phyloP scores from a whole-genome alignment of 1,140 invertebrate species.

The Bicyclus anynana region DNA sequence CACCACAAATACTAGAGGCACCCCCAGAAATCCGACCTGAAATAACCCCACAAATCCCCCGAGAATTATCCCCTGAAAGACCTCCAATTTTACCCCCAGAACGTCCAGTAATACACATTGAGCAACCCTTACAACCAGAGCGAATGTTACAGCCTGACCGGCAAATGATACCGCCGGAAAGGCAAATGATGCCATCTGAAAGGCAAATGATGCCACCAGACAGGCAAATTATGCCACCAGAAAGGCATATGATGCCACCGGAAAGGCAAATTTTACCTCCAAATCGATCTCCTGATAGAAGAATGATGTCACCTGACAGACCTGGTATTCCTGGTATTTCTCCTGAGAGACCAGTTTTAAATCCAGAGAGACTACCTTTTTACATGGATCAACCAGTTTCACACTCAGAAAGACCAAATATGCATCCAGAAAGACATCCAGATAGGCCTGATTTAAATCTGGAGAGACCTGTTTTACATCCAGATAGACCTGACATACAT shows the following conservation, averaged over 20 bases:
- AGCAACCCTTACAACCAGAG: neutral
- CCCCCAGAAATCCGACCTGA: slow-evolving; percentile 25
- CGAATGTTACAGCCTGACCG: neutral
- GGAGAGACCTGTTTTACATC: neutral
- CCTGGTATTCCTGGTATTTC: no score
- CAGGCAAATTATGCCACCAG: neutral
- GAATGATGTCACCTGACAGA: slow-evolving; percentile 23
- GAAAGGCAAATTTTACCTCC: slow-evolving; percentile 2
- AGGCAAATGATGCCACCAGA: neutral
- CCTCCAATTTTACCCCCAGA: neutral
- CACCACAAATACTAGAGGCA: slow-evolving; percentile 26
- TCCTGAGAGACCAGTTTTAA: slow-evolving; percentile 22
- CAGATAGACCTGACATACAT: neutral
- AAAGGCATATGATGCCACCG: neutral
- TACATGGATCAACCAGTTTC: slow-evolving; percentile 19
- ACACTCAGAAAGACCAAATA: slow-evolving; percentile 2
- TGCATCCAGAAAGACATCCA: slow-evolving; percentile 13
- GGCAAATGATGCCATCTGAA: neutral
- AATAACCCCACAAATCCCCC: slow-evolving; percentile 22
- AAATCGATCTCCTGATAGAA: slow-evolving; percentile 18
- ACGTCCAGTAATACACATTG: neutral
- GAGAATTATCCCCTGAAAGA: slow-evolving; percentile 25
- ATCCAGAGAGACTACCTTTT: slow-evolving; percentile 13
- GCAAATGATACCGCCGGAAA: neutral
- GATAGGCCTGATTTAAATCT: neutral